Evolutionary conservation across 2,888 invertebrate genomes (phyloP).

Genomic region (Erynnis tages): DNA sequence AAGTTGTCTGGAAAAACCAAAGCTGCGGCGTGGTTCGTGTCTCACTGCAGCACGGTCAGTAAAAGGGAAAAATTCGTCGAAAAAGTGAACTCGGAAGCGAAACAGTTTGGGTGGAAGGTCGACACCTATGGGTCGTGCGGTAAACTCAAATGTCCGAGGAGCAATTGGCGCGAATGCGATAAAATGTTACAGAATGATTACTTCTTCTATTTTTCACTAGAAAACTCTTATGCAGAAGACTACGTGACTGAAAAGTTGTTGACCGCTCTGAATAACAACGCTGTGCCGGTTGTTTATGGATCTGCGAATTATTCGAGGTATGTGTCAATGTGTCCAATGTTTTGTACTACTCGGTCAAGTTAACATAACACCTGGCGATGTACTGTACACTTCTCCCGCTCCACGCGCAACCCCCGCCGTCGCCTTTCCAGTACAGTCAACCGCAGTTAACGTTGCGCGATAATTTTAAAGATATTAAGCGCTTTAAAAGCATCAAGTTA

Average conservation of each 20-base stretch:
- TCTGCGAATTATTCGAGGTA: constrained; percentile 82
- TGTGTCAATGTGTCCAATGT: no score
- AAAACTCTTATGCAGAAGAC: constrained; percentile 59
- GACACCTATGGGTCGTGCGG: constrained; percentile 54
- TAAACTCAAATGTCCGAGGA: constrained; percentile 37
- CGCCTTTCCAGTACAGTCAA: no score
- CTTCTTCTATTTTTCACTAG: constrained; percentile 56
- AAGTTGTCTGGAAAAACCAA: constrained; percentile 41
- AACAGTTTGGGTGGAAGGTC: constrained; percentile 39
- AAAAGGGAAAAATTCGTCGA: constrained; percentile 36
- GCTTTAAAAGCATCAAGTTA: no score
- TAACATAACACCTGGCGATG: no score
- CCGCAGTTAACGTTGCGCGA: no score
- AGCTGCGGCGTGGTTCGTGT: constrained; percentile 52
- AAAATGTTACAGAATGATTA: constrained; percentile 45
- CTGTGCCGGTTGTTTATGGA: constrained; percentile 85
- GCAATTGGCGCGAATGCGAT: constrained; percentile 36
- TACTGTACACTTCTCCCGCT: no score
- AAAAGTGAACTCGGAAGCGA: constrained; percentile 37
- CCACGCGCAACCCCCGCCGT: no score
- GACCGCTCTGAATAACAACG: constrained; percentile 76
- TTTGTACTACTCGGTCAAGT: no score
- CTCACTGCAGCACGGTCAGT: constrained; percentile 44
- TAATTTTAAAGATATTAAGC: no score
- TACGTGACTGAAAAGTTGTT: constrained; percentile 66